phyloP scores from a whole-genome alignment of 2,888 invertebrate species.

The Mongoloraphidia duomilia region DNA sequence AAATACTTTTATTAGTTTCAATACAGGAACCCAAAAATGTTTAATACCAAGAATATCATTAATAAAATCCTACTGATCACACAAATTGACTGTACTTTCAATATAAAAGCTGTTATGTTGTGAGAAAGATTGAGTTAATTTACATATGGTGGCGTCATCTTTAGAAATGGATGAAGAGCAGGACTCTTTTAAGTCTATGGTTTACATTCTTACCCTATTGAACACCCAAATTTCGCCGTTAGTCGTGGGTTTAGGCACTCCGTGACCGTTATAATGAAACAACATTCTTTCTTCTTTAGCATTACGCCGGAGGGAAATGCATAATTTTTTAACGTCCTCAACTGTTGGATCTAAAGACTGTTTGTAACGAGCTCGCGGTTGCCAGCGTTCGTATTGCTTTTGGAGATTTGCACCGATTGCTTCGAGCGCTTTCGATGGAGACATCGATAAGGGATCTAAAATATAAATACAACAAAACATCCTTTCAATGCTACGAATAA shows the following conservation, averaged over 20 bases:
- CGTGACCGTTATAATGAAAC: slow-evolving; percentile 99
- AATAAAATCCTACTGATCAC: no score
- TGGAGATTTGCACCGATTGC: slow-evolving; percentile 83
- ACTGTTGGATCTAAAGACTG: slow-evolving; percentile 93
- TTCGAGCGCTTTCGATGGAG: slow-evolving; percentile 84
- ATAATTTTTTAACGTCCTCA: slow-evolving; percentile 95
- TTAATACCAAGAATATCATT: no score
- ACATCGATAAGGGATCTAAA: slow-evolving; percentile 72
- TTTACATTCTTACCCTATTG: slow-evolving; percentile 55
- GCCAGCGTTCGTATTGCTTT: slow-evolving; percentile 97
- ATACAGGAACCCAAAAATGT: no score
- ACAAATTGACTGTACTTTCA: no score
- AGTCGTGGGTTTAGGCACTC: slow-evolving; percentile 92
- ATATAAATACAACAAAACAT: slow-evolving; percentile 6
- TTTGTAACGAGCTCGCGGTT: slow-evolving; percentile 94
- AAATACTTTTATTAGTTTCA: no score
- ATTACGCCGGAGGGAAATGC: slow-evolving; percentile 83
- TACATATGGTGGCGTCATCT: no score
- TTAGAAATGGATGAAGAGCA: no score
- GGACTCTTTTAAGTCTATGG: background rate
- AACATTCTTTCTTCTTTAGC: slow-evolving; percentile 97
- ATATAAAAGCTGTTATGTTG: no score
- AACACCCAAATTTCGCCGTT: slow-evolving; percentile 99
- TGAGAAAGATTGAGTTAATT: no score
- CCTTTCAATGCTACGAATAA: no score